phyloP scores from a whole-genome alignment of 2,113 vertebrate species.

The Aegithalos caudatus region DNA sequence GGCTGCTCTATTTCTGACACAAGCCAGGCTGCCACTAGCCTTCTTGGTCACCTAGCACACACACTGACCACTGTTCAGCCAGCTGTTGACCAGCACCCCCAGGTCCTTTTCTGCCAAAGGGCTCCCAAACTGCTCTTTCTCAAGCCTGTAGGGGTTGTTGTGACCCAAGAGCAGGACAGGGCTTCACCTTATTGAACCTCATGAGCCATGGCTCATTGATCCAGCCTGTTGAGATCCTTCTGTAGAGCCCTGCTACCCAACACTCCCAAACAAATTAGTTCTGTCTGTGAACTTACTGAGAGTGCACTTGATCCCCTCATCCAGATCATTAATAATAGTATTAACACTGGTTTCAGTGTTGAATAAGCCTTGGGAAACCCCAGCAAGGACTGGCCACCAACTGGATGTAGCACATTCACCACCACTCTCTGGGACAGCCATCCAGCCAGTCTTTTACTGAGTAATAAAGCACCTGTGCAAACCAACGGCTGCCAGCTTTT shows the following conservation, averaged over 20 bases:
- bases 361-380: background rate
- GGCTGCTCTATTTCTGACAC: background rate
- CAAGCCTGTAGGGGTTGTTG: no score
- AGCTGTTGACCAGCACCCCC: no score
- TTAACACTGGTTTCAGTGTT: background rate
- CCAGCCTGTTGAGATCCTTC: background rate
- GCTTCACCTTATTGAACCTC: background rate
- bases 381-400: rapidly evolving
- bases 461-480: background rate
- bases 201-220: background rate
- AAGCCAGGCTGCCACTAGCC: background rate
- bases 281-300: background rate
- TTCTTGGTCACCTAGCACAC: background rate
- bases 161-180: no score
- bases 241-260: background rate
- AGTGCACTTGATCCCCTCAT: background rate
- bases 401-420: background rate
- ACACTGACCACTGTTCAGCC: background rate
- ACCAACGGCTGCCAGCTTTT: background rate
- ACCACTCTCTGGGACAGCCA: no score
- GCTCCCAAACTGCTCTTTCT: background rate
- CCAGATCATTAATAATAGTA: background rate
- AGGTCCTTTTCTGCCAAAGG: background rate
- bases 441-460: background rate
- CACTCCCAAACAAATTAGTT: background rate